These are phyloP conservation scores for Nautilus pompilius DNA, from an alignment of 1,140 invertebrate species.

Conservation along the genomic window DNA sequence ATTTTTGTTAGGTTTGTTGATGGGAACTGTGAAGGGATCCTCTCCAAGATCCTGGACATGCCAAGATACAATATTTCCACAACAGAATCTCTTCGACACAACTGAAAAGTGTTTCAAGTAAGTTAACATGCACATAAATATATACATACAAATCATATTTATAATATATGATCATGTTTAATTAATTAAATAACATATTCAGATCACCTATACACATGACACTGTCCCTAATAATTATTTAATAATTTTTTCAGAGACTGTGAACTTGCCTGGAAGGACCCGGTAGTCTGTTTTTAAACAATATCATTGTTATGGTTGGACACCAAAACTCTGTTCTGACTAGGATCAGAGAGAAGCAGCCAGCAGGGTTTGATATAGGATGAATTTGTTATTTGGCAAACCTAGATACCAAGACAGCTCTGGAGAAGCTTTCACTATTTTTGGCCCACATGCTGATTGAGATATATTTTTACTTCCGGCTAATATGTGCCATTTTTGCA, in stretches of 20 bases:
- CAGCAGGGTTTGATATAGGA: constrained; percentile 14
- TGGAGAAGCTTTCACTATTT: constrained; percentile 7
- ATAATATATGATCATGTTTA: not conserved
- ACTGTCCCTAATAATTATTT: not conserved
- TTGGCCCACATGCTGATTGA: constrained; percentile 12
- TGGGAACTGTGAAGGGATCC: not conserved
- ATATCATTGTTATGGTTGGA: constrained; percentile 15
- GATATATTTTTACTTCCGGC: constrained; percentile 13
- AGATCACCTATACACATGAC: not conserved
- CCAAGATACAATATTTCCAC: constrained; percentile 6
- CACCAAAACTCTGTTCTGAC: constrained; percentile 17
- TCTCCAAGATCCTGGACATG: constrained; percentile 6
- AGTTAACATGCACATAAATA: not conserved
- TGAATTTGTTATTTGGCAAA: constrained; percentile 19
- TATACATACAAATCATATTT: not conserved
- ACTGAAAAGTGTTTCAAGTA: constrained; percentile 7
- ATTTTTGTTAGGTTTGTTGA: constrained; percentile 7
- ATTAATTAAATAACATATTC: not conserved
- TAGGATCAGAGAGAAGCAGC: constrained; percentile 11
- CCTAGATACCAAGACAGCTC: constrained; percentile 1
- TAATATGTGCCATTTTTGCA: not conserved
- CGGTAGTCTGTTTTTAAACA: constrained; percentile 8
- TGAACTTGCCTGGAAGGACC: constrained; percentile 4
- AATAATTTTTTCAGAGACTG: not conserved
- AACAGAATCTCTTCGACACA: constrained; percentile 7